phyloP scores from a whole-genome alignment of 2,888 invertebrate genomes.

The Salpingus planirostris region DNA sequence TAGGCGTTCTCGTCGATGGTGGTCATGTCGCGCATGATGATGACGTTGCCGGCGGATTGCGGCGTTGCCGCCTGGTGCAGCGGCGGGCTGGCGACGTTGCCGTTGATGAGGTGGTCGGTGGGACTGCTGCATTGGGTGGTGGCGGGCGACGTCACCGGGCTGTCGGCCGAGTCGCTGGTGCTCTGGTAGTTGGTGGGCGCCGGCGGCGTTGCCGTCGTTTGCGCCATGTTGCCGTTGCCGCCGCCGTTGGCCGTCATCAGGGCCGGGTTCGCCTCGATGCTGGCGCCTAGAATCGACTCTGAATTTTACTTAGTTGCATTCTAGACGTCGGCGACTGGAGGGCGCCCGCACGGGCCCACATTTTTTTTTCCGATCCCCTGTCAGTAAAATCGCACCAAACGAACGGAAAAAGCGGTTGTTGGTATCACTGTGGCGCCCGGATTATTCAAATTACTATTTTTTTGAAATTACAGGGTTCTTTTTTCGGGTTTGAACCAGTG shows the following conservation, averaged over 20 bases:
- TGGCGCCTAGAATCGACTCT: conserved; percentile 40
- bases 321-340: too few relatives aligned
- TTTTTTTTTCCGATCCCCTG: too few relatives aligned
- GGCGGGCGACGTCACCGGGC: conserved; percentile 45
- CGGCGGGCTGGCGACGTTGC: conserved; percentile 39
- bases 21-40: conserved; percentile 44
- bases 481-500: too few relatives aligned
- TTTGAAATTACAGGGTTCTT: too few relatives aligned
- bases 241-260: conserved; percentile 23
- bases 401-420: too few relatives aligned
- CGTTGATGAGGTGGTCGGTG: conserved; percentile 40
- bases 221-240: conserved; percentile 2
- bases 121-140: conserved; percentile 38
- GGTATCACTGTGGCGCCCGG: too few relatives aligned
- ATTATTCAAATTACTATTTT: too few relatives aligned
- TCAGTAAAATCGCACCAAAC: too few relatives aligned
- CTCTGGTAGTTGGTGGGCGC: conserved; percentile 46
- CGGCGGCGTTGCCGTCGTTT: conserved; percentile 26
- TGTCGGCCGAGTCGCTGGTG: conserved; percentile 48
- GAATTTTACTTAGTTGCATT: conserved; percentile 22
- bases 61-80: conserved; percentile 19
- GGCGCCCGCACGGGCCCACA: too few relatives aligned
- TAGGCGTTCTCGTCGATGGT: conserved; percentile 38
- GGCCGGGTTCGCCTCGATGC: conserved; percentile 40
- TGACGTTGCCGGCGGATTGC: conserved; percentile 32